Evolutionary conservation across 2,797 vertebrate species (phyloP).

Genomic region (Periophthalmus magnuspinnatus): DNA sequence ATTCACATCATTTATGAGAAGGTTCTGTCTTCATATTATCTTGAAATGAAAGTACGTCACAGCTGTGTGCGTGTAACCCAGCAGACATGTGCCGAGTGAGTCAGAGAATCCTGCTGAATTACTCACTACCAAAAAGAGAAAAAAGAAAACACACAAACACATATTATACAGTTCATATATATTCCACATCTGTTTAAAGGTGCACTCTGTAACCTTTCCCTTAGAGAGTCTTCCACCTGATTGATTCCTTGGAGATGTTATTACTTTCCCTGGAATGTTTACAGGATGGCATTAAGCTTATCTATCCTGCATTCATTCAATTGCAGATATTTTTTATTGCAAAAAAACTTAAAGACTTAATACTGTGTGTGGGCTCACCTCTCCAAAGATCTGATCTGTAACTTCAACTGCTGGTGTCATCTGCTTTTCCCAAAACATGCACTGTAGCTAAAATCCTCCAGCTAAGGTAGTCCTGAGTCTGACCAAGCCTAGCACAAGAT

Average conservation of each 20-base stretch:
- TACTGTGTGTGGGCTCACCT: too few relatives aligned
- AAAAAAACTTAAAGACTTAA: too few relatives aligned
- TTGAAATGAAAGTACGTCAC: constrained; percentile 12
- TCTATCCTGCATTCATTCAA: neutral
- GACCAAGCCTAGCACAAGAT: too few relatives aligned
- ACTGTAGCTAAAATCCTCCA: too few relatives aligned
- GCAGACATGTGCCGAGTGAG: neutral
- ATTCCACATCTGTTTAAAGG: neutral
- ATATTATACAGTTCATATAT: neutral
- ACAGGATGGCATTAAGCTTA: neutral
- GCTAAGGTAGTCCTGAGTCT: too few relatives aligned
- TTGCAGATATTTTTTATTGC: too few relatives aligned
- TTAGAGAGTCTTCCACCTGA: neutral
- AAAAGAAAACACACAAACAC: too few relatives aligned
- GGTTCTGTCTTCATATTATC: neutral
- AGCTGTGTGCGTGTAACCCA: neutral
- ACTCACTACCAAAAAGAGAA: neutral
- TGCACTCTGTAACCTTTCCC: neutral
- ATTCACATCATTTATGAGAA: neutral
- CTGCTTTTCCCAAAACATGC: too few relatives aligned
- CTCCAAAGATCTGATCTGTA: too few relatives aligned
- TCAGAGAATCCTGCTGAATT: constrained; percentile 14
- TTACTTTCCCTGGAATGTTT: neutral
- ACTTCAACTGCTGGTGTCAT: too few relatives aligned
- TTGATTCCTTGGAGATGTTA: neutral